Conservation (phyloP, 2,113 vertebrate genomes). For the Canis aureus region DNA sequence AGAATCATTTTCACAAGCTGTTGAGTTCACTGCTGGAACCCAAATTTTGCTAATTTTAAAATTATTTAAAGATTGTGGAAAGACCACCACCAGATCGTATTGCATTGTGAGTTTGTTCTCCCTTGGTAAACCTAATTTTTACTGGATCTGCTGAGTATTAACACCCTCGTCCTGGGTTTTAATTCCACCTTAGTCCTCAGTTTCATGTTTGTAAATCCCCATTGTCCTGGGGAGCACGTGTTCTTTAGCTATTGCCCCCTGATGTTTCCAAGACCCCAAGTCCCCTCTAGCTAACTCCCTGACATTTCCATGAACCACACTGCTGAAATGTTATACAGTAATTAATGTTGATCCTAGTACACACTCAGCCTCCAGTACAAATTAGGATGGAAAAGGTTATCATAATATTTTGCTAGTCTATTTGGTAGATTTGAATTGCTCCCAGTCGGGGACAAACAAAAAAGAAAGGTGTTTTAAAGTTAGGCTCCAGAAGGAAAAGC, state of each 20-base stretch:
- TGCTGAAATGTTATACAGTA: slow-evolving; percentile 94
- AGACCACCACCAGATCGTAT: slow-evolving; percentile 65
- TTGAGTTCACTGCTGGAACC: slow-evolving; percentile 83
- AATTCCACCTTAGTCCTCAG: slow-evolving; percentile 71
- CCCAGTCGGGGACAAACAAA: slow-evolving; percentile 88
- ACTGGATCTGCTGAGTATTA: slow-evolving; percentile 82
- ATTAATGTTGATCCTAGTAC: slow-evolving; percentile 94
- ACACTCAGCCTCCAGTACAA: slow-evolving; percentile 93
- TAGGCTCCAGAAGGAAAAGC: slow-evolving; percentile 78
- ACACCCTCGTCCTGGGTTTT: slow-evolving; percentile 83
- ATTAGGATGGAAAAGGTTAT: slow-evolving; percentile 97
- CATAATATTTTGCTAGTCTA: slow-evolving; percentile 95
- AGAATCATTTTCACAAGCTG: slow-evolving; percentile 85
- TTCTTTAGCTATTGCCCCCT: slow-evolving; percentile 78
- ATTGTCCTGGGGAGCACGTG: slow-evolving; percentile 82
- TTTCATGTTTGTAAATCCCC: slow-evolving; percentile 85
- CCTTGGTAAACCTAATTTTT: slow-evolving; percentile 81
- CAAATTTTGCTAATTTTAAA: slow-evolving; percentile 86
- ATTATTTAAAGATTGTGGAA: slow-evolving; percentile 80
- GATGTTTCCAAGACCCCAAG: slow-evolving; percentile 86
- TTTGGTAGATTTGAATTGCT: slow-evolving; percentile 91
- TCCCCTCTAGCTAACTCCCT: slow-evolving; percentile 89
- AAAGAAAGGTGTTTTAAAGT: slow-evolving; percentile 87
- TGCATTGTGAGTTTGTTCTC: slow-evolving; percentile 59
- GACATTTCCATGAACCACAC: slow-evolving; percentile 92